phyloP scores from a whole-genome alignment of 2,797 vertebrate genomes.

The Amniataba percoides region DNA sequence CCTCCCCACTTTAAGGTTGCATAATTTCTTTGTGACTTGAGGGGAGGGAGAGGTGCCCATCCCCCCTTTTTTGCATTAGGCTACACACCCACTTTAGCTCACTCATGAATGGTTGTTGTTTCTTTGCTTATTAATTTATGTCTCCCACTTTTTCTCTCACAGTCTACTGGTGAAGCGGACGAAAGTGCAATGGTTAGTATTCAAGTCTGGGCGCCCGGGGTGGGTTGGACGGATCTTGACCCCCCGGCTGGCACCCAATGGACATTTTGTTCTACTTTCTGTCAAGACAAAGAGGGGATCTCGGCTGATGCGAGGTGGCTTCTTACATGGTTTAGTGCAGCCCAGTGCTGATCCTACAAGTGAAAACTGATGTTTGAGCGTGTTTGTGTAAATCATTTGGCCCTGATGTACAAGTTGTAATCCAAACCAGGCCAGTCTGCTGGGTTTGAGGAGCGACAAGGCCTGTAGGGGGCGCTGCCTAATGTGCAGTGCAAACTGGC shows the following conservation, averaged over 20 bases:
- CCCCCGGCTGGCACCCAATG: slow-evolving; percentile 23
- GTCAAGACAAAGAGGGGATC: background rate
- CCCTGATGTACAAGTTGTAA: background rate
- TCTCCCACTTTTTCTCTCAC: slow-evolving; percentile 49
- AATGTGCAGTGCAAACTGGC: background rate
- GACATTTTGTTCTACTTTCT: slow-evolving; percentile 60
- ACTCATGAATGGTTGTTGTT: slow-evolving; percentile 67
- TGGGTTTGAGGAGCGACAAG: background rate
- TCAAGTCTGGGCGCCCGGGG: background rate
- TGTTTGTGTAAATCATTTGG: background rate
- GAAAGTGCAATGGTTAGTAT: slow-evolving; percentile 76
- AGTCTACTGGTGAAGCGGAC: slow-evolving; percentile 70
- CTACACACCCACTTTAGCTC: slow-evolving; percentile 78
- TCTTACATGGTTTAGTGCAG: background rate
- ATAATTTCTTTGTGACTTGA: slow-evolving; percentile 78
- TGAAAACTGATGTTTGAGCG: background rate
- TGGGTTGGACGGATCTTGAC: background rate
- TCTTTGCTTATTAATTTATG: slow-evolving; percentile 49
- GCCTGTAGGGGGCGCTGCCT: slow-evolving; percentile 48
- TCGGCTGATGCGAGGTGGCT: rapidly evolving
- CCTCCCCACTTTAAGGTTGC: slow-evolving; percentile 66
- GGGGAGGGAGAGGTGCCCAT: slow-evolving; percentile 71
- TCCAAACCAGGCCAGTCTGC: background rate
- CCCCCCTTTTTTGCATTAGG: slow-evolving; percentile 61
- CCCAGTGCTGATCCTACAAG: background rate